Conservation (phyloP, 2,888 invertebrate genomes). For the Calameuta idolon region DNA sequence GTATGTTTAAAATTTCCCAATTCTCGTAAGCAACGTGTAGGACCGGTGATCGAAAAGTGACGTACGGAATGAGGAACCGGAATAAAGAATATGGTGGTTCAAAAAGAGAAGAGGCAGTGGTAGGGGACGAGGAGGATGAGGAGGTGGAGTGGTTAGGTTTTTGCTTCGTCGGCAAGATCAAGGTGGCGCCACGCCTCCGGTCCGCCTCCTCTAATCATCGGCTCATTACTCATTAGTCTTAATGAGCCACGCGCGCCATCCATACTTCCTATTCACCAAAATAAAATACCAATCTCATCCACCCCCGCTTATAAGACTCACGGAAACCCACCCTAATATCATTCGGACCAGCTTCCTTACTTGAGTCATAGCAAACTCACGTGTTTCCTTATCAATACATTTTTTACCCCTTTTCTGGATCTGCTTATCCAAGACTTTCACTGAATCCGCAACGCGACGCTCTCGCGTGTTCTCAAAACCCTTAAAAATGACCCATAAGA, state of each 20-base stretch:
- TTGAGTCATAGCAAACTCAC: too few relatives aligned
- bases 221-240: slow-evolving; percentile 67
- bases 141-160: slow-evolving; percentile 47
- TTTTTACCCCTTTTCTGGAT: too few relatives aligned
- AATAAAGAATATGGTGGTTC: background rate
- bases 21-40: background rate
- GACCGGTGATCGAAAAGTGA: background rate
- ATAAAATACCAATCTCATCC: slow-evolving; percentile 31
- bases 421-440: too few relatives aligned
- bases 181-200: slow-evolving; percentile 62
- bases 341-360: too few relatives aligned
- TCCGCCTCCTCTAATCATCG: slow-evolving; percentile 67
- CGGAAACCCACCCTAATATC: slow-evolving; percentile 31
- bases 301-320: slow-evolving; percentile 40
- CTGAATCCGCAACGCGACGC: too few relatives aligned
- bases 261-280: slow-evolving; percentile 25
- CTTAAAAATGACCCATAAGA: background rate
- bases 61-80: slow-evolving; percentile 11
- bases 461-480: background rate
- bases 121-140: slow-evolving; percentile 24
- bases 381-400: too few relatives aligned
- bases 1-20: background rate
- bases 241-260: slow-evolving; percentile 64
- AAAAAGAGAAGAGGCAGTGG: slow-evolving; percentile 14
- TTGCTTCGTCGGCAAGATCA: slow-evolving; percentile 61